Conservation (phyloP, 2,113 vertebrate genomes). For the Speoplatyrhinus poulsoni region DNA sequence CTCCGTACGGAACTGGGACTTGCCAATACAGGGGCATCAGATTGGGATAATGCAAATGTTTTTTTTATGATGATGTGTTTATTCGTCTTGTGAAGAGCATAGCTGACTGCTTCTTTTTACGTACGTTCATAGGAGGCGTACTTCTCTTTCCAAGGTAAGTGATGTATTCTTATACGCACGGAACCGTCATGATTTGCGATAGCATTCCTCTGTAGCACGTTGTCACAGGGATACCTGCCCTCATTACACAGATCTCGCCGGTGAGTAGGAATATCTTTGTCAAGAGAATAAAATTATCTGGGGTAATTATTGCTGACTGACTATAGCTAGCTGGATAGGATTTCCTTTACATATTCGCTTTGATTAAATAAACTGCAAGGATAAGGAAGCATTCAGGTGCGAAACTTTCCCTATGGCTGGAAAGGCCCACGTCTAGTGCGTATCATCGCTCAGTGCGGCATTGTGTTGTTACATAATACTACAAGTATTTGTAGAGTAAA, state of each 20-base stretch:
- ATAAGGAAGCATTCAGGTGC: conserved; percentile 28
- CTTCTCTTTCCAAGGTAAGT: conserved; percentile 59
- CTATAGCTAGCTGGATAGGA: no score
- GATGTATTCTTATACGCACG: conserved; percentile 14
- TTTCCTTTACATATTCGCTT: conserved; percentile 22
- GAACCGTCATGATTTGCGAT: conserved; percentile 34
- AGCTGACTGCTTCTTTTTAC: conserved; percentile 20
- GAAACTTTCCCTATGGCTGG: conserved; percentile 51
- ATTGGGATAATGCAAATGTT: conserved; percentile 52
- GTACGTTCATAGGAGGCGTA: conserved; percentile 40
- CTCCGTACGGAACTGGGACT: conserved; percentile 27
- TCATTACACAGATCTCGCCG: conserved; percentile 60
- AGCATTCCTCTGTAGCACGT: conserved; percentile 47
- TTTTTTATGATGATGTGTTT: conserved; percentile 36
- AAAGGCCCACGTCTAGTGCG: conserved; percentile 30
- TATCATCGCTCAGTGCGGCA: conserved; percentile 49
- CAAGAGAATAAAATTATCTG: conserved; percentile 48
- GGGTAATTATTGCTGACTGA: conserved; percentile 59
- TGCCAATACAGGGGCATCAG: conserved; percentile 21
- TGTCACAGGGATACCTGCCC: conserved; percentile 60
- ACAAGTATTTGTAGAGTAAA: conserved; percentile 19
- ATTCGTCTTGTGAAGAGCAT: conserved; percentile 22
- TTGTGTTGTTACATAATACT: conserved; percentile 60
- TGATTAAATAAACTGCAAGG: conserved; percentile 18
- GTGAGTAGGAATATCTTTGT: conserved; percentile 36